Conservation (phyloP, 2,888 invertebrate species). For the Drosophila robusta region DNA sequence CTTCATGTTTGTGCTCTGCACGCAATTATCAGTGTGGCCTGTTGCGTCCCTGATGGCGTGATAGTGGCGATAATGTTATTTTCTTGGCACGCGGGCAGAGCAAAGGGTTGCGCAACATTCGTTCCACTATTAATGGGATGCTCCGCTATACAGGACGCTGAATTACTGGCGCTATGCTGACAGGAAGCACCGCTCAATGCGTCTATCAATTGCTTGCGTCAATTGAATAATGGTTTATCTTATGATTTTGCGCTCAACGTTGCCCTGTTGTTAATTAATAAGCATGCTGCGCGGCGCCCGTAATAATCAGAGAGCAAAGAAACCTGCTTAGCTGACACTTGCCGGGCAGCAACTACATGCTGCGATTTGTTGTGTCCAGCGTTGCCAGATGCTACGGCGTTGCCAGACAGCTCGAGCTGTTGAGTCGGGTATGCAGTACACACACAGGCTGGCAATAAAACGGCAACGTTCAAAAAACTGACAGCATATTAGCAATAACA, state of each 20-base stretch:
- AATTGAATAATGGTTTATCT: constrained; percentile 59
- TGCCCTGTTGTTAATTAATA: constrained; percentile 48
- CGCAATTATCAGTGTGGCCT: constrained; percentile 46
- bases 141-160: constrained; percentile 20
- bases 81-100: constrained; percentile 58
- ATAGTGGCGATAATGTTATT: constrained; percentile 38
- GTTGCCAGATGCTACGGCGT: constrained; percentile 28
- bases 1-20: constrained; percentile 62
- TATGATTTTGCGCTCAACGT: constrained; percentile 46
- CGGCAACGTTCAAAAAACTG: too few relatives aligned
- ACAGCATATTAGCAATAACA: too few relatives aligned
- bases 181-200: constrained; percentile 5
- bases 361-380: constrained; percentile 45
- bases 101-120: constrained; percentile 74
- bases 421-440: constrained; percentile 3
- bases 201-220: constrained; percentile 11
- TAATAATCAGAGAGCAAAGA: constrained; percentile 12
- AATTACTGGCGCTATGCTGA: constrained; percentile 6
- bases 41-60: constrained; percentile 36
- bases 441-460: too few relatives aligned
- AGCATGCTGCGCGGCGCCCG: constrained; percentile 56
- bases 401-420: constrained; percentile 19
- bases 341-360: constrained; percentile 57
- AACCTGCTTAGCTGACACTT: constrained; percentile 47
- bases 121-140: constrained; percentile 44